Evolutionary conservation across 2,113 vertebrate species (phyloP), one percentile per base, ranked within the genome.

Genomic region (Aleadryas rufinucha): DNA sequence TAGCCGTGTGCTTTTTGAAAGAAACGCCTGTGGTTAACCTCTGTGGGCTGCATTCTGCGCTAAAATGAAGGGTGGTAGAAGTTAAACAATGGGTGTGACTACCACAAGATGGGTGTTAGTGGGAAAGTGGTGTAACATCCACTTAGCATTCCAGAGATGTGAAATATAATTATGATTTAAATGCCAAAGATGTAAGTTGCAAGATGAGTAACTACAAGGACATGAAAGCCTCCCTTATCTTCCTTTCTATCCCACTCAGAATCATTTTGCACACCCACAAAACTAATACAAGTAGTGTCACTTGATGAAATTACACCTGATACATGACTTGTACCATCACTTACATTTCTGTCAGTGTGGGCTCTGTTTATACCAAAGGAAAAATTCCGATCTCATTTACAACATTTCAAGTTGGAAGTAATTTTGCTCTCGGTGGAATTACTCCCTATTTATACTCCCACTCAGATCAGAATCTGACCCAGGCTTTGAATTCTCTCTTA

Each of bases 81-180:
- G 74, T 92, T 94, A 94, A 95, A 93, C 91, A 95, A 91, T 71
- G 96, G 94, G 94, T 91, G 91, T 93, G 95, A 92, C 93, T 90
- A 83, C 95, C 80, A 45, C 90, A 90, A 88, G 76, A 93, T 72
- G 85, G 81, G 75, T 86, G 68, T 81, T 90, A 93, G 92, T 94
- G 95, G 96, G 90, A 96, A 94, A 94, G 92, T 86, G 92, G 85
- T 93, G 86, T 93, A 95, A 95, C 92, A 96, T 90, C 88, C 88
- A 92, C 69, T 89, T 93, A 96, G 83, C 92, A 79, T 96, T 96
- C 95, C 92, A 90, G 90, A 92, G 95, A 93, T 68, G 90, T 79
- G 83, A 93, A 95, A 90, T 90, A 37, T 52, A 93, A 93, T 96
- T 95, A 87, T 71, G 56, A 92, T 77, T 78, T 96, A 95, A 96